A percentile compares a stretch with the other conserved stretches of the same genome.
Conservation (phyloP, 1,140 invertebrate genomes). For the Zaprionus taronus region DNA sequence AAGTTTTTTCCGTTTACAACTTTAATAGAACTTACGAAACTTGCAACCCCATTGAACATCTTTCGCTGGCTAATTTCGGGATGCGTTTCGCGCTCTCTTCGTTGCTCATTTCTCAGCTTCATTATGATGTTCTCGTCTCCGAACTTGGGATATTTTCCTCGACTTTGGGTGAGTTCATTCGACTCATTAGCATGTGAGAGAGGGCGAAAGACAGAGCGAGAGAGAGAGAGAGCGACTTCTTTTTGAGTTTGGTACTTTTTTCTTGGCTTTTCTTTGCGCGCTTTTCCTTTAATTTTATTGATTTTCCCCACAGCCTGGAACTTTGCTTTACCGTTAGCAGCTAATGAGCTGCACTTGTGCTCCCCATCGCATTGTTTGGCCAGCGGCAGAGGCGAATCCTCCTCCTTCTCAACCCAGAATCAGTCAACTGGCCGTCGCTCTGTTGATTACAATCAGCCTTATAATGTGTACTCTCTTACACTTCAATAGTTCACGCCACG, state of each 20-base stretch:
- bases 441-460: conserved; percentile 78
- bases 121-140: conserved; percentile 3
- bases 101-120: conserved; percentile 18
- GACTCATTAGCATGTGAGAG: conserved; percentile 70
- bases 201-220: neutral
- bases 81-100: conserved; percentile 17
- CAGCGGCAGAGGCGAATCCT: conserved; percentile 20
- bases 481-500: conserved; percentile 80
- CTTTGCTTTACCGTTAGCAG: conserved; percentile 53
- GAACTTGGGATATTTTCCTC: conserved; percentile 37
- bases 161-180: conserved; percentile 63
- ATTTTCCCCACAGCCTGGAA: conserved; percentile 54
- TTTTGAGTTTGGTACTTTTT: conserved; percentile 15
- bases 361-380: conserved; percentile 33
- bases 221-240: conserved; percentile 14
- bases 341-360: conserved; percentile 74
- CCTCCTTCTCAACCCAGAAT: conserved; percentile 20
- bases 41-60: neutral
- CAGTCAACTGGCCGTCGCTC: conserved; percentile 53
- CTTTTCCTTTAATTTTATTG: conserved; percentile 78
- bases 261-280: conserved; percentile 9
- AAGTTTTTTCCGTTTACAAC: neutral
- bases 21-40: conserved; percentile 3
- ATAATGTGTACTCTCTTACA: conserved; percentile 81
- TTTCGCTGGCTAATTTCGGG: conserved; percentile 43